Evolutionary conservation across 2,888 invertebrate genomes (phyloP).

Genomic region (Lithosia quadra): DNA sequence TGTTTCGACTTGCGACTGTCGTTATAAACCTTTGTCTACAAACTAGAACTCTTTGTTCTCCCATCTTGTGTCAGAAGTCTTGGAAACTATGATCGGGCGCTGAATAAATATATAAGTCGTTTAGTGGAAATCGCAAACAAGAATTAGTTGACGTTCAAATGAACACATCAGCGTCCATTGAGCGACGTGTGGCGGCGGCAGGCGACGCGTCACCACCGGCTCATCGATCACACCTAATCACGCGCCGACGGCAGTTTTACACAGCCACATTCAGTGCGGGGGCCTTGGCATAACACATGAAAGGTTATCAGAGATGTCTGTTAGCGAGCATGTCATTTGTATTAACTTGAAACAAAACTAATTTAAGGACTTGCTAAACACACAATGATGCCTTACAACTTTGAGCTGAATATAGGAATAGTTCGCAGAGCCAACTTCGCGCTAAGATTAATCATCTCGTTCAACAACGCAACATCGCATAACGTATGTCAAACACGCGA

Average conservation of each 20-base stretch:
- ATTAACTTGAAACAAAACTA: background rate
- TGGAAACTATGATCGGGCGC: background rate
- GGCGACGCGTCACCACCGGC: background rate
- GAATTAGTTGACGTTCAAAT: background rate
- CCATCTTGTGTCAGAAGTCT: background rate
- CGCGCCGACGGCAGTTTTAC: background rate
- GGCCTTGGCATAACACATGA: background rate
- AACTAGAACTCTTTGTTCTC: no score
- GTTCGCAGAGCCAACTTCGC: background rate
- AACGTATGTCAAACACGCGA: constrained; percentile 14
- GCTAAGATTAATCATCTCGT: constrained; percentile 6
- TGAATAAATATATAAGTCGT: background rate
- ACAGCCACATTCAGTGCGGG: background rate
- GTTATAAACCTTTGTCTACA: background rate
- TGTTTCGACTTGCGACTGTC: background rate
- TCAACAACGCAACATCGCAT: background rate
- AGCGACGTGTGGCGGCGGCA: background rate
- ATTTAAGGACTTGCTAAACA: no score
- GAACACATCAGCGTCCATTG: constrained; percentile 3
- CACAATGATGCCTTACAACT: background rate
- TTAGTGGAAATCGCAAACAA: background rate
- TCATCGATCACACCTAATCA: constrained; percentile 14
- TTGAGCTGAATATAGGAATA: background rate
- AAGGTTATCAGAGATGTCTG: background rate
- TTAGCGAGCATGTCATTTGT: background rate